A percentile compares a stretch with the other conserved stretches of the same genome.
Conservation (phyloP, 2,888 invertebrate species). For the Seladonia tumulorum region DNA sequence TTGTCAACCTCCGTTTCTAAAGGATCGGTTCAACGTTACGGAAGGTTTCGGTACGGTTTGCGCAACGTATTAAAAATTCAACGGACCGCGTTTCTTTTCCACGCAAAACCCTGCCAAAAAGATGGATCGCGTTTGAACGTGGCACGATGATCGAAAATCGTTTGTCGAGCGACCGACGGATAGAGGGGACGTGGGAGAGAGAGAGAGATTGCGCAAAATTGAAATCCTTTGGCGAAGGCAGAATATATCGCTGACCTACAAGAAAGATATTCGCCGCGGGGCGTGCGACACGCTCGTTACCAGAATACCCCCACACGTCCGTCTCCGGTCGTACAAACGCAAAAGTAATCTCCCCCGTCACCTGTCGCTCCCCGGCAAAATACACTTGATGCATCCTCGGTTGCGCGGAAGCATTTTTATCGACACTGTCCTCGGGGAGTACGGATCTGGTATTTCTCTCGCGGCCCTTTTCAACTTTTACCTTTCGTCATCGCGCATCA, state of each 20-base stretch:
- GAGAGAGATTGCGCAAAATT: slow-evolving; percentile 47
- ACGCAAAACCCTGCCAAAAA: background rate
- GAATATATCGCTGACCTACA: slow-evolving; percentile 49
- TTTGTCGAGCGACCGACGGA: slow-evolving; percentile 21
- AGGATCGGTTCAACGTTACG: background rate
- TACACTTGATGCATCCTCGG: slow-evolving; percentile 66
- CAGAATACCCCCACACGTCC: background rate
- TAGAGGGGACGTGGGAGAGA: background rate
- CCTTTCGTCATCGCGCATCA: slow-evolving; percentile 32
- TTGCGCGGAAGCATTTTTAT: slow-evolving; percentile 66
- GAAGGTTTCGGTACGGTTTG: background rate
- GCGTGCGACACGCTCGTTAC: background rate
- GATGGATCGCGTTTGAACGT: slow-evolving; percentile 16
- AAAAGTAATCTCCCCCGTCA: slow-evolving; percentile 74
- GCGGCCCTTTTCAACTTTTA: slow-evolving; percentile 34
- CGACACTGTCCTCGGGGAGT: slow-evolving; percentile 55
- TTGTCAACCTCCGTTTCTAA: background rate
- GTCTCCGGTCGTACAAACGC: slow-evolving; percentile 54
- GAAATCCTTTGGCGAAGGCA: slow-evolving; percentile 45
- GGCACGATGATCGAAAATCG: slow-evolving; percentile 49
- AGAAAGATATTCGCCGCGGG: slow-evolving; percentile 47
- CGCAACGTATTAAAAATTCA: slow-evolving; percentile 5
- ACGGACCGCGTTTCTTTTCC: background rate
- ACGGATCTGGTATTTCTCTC: slow-evolving; percentile 29
- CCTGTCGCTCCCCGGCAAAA: slow-evolving; percentile 67